Evolutionary conservation across 2,888 invertebrate species (phyloP).

Genomic region (Thyatira batis): DNA sequence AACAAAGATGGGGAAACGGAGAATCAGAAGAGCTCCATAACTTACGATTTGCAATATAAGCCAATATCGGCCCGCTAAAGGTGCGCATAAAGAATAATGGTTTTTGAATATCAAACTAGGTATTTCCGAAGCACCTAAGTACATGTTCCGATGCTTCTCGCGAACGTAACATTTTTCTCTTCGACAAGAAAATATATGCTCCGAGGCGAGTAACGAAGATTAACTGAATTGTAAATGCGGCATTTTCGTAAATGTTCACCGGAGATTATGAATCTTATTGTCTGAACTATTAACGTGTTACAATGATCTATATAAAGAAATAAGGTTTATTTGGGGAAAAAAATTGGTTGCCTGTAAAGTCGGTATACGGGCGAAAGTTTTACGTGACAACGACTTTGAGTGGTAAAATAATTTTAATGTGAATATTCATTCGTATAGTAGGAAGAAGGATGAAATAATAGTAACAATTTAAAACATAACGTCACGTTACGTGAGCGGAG

Average conservation of each 20-base stretch:
- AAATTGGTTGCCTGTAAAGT: too few species aligned
- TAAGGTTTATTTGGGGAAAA: too few species aligned
- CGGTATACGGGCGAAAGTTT: too few species aligned
- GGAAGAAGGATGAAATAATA: too few species aligned
- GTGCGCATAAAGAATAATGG: conserved; percentile 39
- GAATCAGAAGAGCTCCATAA: conserved; percentile 20
- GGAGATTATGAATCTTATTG: too few species aligned
- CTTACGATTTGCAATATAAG: conserved; percentile 35
- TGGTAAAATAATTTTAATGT: too few species aligned
- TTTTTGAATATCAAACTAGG: conserved; percentile 43
- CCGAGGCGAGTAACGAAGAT: conserved; percentile 30
- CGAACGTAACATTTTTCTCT: conserved; percentile 48
- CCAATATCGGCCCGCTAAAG: conserved; percentile 33
- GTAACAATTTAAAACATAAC: too few species aligned
- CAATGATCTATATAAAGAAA: too few species aligned
- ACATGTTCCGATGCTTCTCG: conserved; percentile 36
- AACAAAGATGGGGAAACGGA: conserved; percentile 10
- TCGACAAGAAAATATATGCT: conserved; percentile 23
- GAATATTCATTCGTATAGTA: too few species aligned
- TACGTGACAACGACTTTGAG: too few species aligned
- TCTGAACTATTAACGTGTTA: too few species aligned
- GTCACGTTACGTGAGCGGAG: too few species aligned
- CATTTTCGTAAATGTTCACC: conserved; percentile 8
- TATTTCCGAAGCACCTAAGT: conserved; percentile 28
- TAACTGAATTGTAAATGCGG: conserved; percentile 29